A percentile compares a stretch with the other conserved stretches of the same genome.
These are phyloP conservation scores for Fulica atra DNA, from an alignment of 2,113 vertebrate genomes.

Conservation along the genomic window DNA sequence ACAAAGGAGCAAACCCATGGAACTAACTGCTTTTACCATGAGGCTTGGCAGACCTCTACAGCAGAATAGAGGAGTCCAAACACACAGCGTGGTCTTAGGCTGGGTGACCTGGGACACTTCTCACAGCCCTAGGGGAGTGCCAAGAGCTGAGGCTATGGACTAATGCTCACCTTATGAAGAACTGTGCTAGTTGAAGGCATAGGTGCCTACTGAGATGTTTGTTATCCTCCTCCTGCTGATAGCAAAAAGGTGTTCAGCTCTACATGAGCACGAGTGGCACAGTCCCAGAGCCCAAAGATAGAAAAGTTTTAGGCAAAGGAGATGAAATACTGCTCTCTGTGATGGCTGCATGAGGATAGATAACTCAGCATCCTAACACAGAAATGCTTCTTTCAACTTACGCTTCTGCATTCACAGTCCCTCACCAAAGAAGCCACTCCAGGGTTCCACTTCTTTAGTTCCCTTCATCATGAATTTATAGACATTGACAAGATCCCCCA, in stretches of 20 bases:
- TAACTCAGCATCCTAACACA: neutral
- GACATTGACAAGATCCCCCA: neutral
- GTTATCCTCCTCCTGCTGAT: neutral
- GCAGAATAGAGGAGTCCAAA: rapidly evolving
- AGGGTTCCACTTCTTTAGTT: neutral
- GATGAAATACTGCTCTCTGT: neutral
- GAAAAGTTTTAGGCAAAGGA: neutral
- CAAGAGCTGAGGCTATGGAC: neutral
- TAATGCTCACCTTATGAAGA: neutral
- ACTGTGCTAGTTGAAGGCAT: neutral
- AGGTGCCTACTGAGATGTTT: neutral
- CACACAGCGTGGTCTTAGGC: neutral
- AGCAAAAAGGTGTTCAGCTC: neutral
- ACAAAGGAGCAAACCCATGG: neutral
- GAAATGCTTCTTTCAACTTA: neutral
- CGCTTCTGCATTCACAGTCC: neutral
- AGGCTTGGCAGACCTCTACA: neutral
- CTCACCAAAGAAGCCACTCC: neutral
- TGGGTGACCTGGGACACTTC: neutral
- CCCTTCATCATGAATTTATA: neutral
- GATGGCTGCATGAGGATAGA: neutral
- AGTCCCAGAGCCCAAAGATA: neutral
- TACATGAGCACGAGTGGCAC: neutral
- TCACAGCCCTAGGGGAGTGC: neutral
- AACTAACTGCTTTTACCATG: neutral